Conservation (phyloP, 1,140 invertebrate species). For the Drosophila obscura region DNA sequence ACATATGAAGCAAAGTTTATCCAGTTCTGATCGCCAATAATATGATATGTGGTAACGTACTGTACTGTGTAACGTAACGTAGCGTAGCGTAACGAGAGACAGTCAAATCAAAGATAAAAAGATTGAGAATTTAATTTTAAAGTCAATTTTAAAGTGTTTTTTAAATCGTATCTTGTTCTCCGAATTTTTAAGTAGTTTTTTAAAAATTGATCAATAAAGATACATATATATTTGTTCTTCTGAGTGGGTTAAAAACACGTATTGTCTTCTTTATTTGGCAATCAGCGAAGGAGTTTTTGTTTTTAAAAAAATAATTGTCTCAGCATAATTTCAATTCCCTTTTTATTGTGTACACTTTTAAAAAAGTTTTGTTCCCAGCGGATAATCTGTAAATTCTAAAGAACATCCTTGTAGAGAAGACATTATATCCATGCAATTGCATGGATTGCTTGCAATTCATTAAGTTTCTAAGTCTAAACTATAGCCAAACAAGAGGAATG, state of each 20-base stretch:
- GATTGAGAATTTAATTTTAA: conserved; percentile 53
- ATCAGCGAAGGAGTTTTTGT: too few species aligned
- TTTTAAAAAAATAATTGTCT: not conserved
- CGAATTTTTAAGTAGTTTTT: conserved; percentile 74
- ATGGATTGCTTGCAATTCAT: too few species aligned
- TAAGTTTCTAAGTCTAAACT: too few species aligned
- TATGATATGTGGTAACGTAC: conserved; percentile 19
- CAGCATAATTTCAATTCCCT: not conserved
- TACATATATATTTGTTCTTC: conserved; percentile 81
- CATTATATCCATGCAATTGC: too few species aligned
- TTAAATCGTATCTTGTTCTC: conserved; percentile 65
- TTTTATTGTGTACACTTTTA: too few species aligned
- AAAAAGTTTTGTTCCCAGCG: too few species aligned
- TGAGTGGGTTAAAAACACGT: conserved; percentile 72
- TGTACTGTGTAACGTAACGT: not conserved
- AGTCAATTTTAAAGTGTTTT: conserved; percentile 46
- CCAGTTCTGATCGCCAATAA: conserved; percentile 53
- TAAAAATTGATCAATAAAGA: conserved; percentile 74
- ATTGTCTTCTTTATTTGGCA: not conserved
- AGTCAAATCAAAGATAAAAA: conserved; percentile 44
- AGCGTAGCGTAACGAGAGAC: not conserved
- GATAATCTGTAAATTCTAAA: too few species aligned
- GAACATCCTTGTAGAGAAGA: too few species aligned
- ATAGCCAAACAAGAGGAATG: too few species aligned
- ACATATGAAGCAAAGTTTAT: conserved; percentile 69